Percentiles rank a stretch among this genome's conserved stretches.
These are phyloP conservation scores for Eubasilissa regina DNA, from an alignment of 1,140 invertebrate genomes.

Conservation along the genomic window DNA sequence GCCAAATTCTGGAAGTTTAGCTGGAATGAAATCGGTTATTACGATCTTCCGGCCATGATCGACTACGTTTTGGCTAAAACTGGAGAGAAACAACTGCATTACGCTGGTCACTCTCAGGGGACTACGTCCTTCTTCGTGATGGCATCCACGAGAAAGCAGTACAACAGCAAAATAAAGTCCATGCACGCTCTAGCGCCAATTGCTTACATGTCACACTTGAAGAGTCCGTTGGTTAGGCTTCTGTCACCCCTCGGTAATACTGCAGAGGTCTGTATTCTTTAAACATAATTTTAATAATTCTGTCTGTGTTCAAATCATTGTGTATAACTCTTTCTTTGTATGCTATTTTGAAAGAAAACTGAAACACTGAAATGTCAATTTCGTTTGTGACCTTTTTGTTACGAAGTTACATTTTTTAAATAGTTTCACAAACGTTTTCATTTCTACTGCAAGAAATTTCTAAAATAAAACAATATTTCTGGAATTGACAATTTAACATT, in stretches of 20 bases:
- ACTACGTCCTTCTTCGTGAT: slow-evolving; percentile 77
- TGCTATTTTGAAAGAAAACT: too few species aligned
- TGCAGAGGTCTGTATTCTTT: not conserved
- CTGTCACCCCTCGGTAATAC: slow-evolving; percentile 24
- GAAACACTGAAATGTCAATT: too few species aligned
- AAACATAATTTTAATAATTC: too few species aligned
- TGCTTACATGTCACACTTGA: slow-evolving; percentile 66
- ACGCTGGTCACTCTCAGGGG: slow-evolving; percentile 75
- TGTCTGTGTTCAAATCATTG: too few species aligned
- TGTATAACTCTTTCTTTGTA: too few species aligned
- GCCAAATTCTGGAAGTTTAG: slow-evolving; percentile 77
- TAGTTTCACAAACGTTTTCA: too few species aligned
- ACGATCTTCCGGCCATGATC: slow-evolving; percentile 77
- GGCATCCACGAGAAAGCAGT: slow-evolving; percentile 74
- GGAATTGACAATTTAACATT: too few species aligned
- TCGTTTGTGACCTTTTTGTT: too few species aligned
- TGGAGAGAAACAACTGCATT: slow-evolving; percentile 67
- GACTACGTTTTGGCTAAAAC: slow-evolving; percentile 72
- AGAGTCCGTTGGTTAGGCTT: slow-evolving; percentile 65
- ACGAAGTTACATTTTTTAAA: too few species aligned
- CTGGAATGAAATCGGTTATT: slow-evolving; percentile 77
- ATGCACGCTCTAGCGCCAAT: slow-evolving; percentile 77
- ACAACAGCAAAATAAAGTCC: slow-evolving; percentile 74
- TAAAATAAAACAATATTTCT: too few species aligned
- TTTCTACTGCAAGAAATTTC: too few species aligned